A percentile compares a stretch with the other conserved stretches of the same genome.
Evolutionary conservation across 2,797 vertebrate species (phyloP).

Genomic region (Rhabdomys pumilio): DNA sequence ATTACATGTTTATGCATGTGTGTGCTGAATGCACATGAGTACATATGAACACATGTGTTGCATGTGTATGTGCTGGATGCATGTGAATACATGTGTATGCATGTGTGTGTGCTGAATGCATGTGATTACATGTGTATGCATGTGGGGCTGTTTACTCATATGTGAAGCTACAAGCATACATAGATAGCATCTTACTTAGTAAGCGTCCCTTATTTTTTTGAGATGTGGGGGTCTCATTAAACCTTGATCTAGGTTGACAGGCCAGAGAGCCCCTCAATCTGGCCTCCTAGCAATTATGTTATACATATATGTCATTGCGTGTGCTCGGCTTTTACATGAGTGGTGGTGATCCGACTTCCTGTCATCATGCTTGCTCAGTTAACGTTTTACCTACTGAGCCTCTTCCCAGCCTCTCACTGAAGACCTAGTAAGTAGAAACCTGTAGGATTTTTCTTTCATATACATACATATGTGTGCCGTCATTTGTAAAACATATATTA

Average conservation of each 20-base stretch:
- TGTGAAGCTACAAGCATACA: not conserved
- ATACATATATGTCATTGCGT: not conserved
- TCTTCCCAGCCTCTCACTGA: not conserved
- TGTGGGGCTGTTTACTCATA: not conserved
- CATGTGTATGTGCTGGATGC: not conserved
- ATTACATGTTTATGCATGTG: no score
- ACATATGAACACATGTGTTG: not conserved
- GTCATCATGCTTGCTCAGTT: no score
- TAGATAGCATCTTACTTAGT: no score
- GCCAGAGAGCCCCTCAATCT: not conserved
- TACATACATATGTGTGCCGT: not conserved
- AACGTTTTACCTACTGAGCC: not conserved
- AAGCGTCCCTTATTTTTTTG: not conserved
- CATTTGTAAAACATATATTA: not conserved
- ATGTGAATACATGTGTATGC: no score
- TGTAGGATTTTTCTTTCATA: conserved; percentile 13
- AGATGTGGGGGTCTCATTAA: not conserved
- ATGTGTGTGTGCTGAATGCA: not conserved
- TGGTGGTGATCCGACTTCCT: not conserved
- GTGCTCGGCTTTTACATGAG: not conserved
- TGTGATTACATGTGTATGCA: not conserved
- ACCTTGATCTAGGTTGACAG: not conserved
- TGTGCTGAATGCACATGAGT: not conserved
- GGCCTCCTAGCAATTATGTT: not conserved
- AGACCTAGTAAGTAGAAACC: not conserved